Evolutionary conservation across 2,888 invertebrate genomes (phyloP), one percentile per base, ranked within the genome.

Genomic region (Diaperis boleti): DNA sequence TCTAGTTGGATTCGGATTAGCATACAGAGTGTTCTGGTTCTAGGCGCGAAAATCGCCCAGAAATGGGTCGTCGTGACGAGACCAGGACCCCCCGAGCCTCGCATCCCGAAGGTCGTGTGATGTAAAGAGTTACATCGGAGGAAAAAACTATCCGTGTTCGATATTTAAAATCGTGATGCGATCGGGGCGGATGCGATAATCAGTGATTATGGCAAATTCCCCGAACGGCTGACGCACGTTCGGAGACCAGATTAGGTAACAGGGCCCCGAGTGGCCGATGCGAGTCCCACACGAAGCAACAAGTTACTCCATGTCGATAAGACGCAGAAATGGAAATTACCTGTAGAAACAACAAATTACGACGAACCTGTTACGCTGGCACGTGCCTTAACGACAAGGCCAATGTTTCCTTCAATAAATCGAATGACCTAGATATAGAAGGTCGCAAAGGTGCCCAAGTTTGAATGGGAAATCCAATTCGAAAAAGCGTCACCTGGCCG

Each of bases 371-470:
- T 59, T 59, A 47, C 26, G n/a, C 62, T 68, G 70, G 75, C 77
- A 78, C 78, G 78, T 78, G 78, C 77, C 76, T 73, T 76, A 75
- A 70, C 72, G 74, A 76, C 78, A 78, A 78, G 78, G 78, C 77
- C 78, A 77, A 74, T 75, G 76, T 74, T 77, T 74, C 74, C 74
- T 74, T 70, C 71, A 74, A 74, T 72, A 74, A 77, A 77, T 76
- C 74, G 74, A 73, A 72, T 78, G 80, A 79, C 80, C 80, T 78
- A 79, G 75, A 79, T 79, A 76, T 66, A 71, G 78, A 79, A 79
- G 80, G 79, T 77, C 76, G 76, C 66, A 72, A 75, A 70, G 71
- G 62, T 69, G 66, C 50, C 55, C 59, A 63, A 62, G 39, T 49
- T 55, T 54, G 39, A 42, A 41, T 50, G 5, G 42, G 47, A 57